These are phyloP conservation scores for Pogonognathellus flavescens DNA, from an alignment of 1,140 invertebrate species.

Conservation along the genomic window DNA sequence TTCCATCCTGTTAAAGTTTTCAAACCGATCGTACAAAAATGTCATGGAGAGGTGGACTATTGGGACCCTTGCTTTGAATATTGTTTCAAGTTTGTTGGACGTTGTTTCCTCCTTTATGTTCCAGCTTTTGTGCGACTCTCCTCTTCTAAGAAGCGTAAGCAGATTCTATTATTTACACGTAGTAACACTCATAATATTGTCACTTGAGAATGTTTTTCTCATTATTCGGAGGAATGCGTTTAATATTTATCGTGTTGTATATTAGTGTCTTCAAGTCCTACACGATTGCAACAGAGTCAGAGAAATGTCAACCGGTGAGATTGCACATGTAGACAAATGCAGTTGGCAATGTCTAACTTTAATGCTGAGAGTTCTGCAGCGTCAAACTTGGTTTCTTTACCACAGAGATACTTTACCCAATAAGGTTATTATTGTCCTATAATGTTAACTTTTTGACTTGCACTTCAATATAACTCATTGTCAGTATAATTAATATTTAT, in stretches of 20 bases:
- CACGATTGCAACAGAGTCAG: slow-evolving; percentile 52
- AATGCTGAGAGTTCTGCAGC: slow-evolving; percentile 55
- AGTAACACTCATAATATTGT: too few relatives aligned
- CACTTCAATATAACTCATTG: too few relatives aligned
- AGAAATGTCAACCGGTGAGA: slow-evolving; percentile 55
- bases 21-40: slow-evolving; percentile 83
- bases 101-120: slow-evolving; percentile 61
- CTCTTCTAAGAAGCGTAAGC: slow-evolving; percentile 60
- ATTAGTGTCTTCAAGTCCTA: slow-evolving; percentile 41
- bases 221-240: too few relatives aligned
- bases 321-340: slow-evolving; percentile 58
- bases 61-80: slow-evolving; percentile 49
- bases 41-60: slow-evolving; percentile 73
- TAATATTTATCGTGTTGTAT: neutral
- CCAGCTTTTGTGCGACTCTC: slow-evolving; percentile 64
- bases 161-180: neutral
- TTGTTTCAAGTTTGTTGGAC: slow-evolving; percentile 61
- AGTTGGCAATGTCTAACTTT: slow-evolving; percentile 56
- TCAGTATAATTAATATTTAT: too few relatives aligned
- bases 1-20: slow-evolving; percentile 83
- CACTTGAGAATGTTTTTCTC: neutral
- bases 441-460: too few relatives aligned
- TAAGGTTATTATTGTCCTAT: slow-evolving; percentile 1
- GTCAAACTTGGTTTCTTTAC: slow-evolving; percentile 54
- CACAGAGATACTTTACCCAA: slow-evolving; percentile 3